A percentile compares a stretch with the other conserved stretches of the same genome.
These are phyloP conservation scores for Podarcis siculus DNA, from an alignment of 2,797 vertebrate species.

Conservation along the genomic window DNA sequence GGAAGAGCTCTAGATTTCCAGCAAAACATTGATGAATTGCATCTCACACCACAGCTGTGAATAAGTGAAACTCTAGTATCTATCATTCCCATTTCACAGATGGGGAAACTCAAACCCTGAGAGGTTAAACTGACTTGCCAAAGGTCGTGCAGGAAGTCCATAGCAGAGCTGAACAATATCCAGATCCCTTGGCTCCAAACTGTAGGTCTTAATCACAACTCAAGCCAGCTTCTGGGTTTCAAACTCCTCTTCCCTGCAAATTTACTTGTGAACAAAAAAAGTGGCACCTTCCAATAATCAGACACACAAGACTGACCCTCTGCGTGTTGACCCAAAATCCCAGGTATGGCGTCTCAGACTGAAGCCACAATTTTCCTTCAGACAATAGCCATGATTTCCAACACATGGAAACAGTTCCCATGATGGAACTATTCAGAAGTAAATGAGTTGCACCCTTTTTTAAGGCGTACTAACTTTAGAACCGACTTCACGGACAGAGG, in stretches of 20 bases:
- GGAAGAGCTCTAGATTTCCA: neutral
- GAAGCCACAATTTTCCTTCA: conserved; percentile 59
- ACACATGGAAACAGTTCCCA: neutral
- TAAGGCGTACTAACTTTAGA: neutral
- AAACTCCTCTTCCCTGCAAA: conserved; percentile 52
- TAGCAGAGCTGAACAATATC: conserved; percentile 35
- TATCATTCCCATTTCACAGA: conserved; percentile 33
- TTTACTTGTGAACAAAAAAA: conserved; percentile 61
- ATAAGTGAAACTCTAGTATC: neutral
- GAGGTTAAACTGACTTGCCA: neutral
- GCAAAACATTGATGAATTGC: neutral
- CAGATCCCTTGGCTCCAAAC: conserved; percentile 51
- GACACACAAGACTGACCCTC: neutral
- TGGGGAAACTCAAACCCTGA: conserved; percentile 32
- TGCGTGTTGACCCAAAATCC: neutral
- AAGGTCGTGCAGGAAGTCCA: conserved; percentile 51
- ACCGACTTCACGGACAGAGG: neutral
- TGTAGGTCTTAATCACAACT: conserved; percentile 41
- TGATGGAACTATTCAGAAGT: neutral
- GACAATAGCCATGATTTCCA: conserved; percentile 32
- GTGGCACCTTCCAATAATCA: conserved; percentile 52
- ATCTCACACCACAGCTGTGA: conserved; percentile 19
- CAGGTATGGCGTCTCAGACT: neutral
- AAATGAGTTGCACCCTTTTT: neutral
- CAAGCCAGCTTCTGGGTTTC: neutral